Conservation (phyloP, 1,140 invertebrate genomes). For the Ephestia elutella region DNA sequence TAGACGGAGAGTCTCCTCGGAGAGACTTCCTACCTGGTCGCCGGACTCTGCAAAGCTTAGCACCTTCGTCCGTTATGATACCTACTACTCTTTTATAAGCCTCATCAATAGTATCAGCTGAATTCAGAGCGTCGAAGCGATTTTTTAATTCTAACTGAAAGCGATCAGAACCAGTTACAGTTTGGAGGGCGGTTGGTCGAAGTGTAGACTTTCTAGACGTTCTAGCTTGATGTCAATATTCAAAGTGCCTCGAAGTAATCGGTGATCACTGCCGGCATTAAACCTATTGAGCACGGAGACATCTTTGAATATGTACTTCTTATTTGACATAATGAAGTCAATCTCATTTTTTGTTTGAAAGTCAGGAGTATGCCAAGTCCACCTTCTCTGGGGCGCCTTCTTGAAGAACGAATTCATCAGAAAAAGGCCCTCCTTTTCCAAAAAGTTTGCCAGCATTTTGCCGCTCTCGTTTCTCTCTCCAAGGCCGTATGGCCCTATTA, state of each 20-base stretch:
- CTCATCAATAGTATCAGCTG: too few species aligned
- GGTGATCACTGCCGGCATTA: conserved; percentile 26
- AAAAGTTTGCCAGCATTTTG: background rate
- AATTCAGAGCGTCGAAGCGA: too few species aligned
- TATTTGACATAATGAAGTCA: conserved; percentile 29
- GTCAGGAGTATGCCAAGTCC: conserved; percentile 25
- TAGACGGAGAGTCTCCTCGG: too few species aligned
- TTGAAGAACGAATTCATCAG: conserved; percentile 10
- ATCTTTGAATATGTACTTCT: conserved; percentile 29
- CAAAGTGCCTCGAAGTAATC: conserved; percentile 9
- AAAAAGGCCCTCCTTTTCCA: background rate
- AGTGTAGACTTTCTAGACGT: background rate
- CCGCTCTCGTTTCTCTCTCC: background rate
- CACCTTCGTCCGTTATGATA: too few species aligned
- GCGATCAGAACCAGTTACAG: too few species aligned
- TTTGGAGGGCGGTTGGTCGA: too few species aligned
- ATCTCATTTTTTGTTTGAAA: conserved; percentile 31
- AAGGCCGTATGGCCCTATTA: too few species aligned
- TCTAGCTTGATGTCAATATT: background rate
- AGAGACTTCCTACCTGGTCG: too few species aligned
- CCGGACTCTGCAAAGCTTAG: too few species aligned
- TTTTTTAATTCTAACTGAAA: too few species aligned
- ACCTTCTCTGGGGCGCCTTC: conserved; percentile 25
- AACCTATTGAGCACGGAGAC: conserved; percentile 32
- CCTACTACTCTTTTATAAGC: too few species aligned